A percentile compares a stretch with the other conserved stretches of the same genome.
These are phyloP conservation scores for Zhuqinia jingwanae DNA, from an alignment of 2,888 invertebrate genomes.

Conservation along the genomic window DNA sequence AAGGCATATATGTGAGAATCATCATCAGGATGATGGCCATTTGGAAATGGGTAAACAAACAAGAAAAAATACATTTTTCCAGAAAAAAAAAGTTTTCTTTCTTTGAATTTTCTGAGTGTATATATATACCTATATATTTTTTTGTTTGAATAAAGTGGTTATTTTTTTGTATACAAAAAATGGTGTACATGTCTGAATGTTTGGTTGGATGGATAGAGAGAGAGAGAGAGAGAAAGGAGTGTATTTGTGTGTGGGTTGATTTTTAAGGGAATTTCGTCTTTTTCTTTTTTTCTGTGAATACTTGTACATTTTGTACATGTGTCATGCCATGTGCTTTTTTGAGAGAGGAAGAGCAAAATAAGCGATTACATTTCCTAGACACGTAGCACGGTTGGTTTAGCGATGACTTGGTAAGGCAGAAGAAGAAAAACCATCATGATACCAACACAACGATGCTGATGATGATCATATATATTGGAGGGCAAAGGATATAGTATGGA, in stretches of 20 bases:
- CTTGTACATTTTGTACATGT: constrained; percentile 43
- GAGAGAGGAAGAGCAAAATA: constrained; percentile 51
- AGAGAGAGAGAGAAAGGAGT: not conserved
- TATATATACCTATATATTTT: too few relatives aligned
- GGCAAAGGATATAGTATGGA: constrained; percentile 3
- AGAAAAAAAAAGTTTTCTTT: too few relatives aligned
- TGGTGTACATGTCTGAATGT: not conserved
- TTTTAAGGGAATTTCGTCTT: too few relatives aligned
- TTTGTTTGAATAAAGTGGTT: not conserved
- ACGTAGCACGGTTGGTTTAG: constrained; percentile 50
- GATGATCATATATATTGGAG: too few relatives aligned
- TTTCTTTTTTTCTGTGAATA: too few relatives aligned
- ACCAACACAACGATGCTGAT: too few relatives aligned
- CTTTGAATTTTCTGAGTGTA: too few relatives aligned
- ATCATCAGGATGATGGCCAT: constrained; percentile 40
- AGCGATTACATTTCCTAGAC: constrained; percentile 73
- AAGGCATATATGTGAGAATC: not conserved
- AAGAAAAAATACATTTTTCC: not conserved
- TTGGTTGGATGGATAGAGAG: too few relatives aligned
- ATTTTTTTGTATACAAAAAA: not conserved
- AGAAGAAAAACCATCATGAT: constrained; percentile 4
- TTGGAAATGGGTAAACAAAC: constrained; percentile 30
- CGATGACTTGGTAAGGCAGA: constrained; percentile 11
- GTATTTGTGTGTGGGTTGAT: too few relatives aligned
- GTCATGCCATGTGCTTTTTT: constrained; percentile 13